Evolutionary conservation across 1,140 invertebrate species (phyloP), one percentile per base, ranked within the genome.

Genomic region (Drosophila asahinai): DNA sequence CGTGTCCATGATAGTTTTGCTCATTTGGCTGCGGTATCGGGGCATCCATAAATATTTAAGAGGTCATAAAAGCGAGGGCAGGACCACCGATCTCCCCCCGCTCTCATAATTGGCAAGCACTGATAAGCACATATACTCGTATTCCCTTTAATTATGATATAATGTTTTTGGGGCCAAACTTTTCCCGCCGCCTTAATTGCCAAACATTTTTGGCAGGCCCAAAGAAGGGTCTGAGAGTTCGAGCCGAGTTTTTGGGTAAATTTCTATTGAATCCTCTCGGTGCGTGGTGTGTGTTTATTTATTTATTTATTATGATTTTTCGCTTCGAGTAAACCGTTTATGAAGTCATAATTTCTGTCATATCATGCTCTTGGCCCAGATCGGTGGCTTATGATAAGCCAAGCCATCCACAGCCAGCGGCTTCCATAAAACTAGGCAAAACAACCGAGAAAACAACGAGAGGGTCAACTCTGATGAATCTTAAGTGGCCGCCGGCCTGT

Each of bases 331-430:
- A 57, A 74, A 70, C 36, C 70, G 77, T 90, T 90, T 89, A 89
- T 89, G 86, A 89, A 89, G 84, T 79, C 84, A 89, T 89, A 89
- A 90, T 89, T 78, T 89, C 48, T 89, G 84, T 90, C 86, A 70
- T 81, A 89, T 89, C 84, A 89, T 84, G 63, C 52, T 80, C 62
- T 51, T 54, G 47, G 60, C 60, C 57, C 45, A 78, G 80, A 86
- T 87, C 84, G 80, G 68, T 70, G 75, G 74, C 83, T 61, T 45
- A 61, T 75, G 82, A 86, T 86, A 86, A 86, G 83, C 63, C 54
- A 8, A 25, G 27, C 30, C 30, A 33, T 8, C 7, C 30, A 9
- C 33, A 36, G 33, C 33, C 33, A 36, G 33, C 33, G 33, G 33
- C 43, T 57, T 36, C 38, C 59, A 77, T 52, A 66, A 80, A 51